Conservation (phyloP, 2,888 invertebrate species). For the Bombylius major region DNA sequence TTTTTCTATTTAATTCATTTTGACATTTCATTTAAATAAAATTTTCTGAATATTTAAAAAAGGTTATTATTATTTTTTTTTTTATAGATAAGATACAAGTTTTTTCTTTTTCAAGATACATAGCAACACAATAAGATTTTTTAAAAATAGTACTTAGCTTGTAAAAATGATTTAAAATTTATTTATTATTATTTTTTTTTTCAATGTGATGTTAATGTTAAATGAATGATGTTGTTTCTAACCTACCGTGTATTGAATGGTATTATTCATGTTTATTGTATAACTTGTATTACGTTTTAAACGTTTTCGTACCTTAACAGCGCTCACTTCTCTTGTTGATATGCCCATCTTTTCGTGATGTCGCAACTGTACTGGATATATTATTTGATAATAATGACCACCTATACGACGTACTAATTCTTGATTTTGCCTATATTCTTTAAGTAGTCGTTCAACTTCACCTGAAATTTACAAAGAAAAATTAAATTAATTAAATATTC, state of each 20-base stretch:
- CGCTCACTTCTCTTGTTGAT: constrained; percentile 81
- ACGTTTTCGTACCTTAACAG: constrained; percentile 64
- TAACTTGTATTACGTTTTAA: constrained; percentile 31
- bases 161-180: no score
- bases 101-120: no score
- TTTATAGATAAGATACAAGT: no score
- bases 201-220: no score
- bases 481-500: neutral
- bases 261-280: constrained; percentile 30
- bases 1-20: no score
- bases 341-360: constrained; percentile 95
- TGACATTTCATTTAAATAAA: no score
- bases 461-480: constrained; percentile 41
- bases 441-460: constrained; percentile 81
- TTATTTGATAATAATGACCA: constrained; percentile 85
- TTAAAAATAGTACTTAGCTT: no score
- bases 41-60: no score
- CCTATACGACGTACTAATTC: constrained; percentile 85
- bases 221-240: constrained; percentile 1
- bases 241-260: constrained; percentile 40
- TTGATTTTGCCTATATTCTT: constrained; percentile 84
- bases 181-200: no score
- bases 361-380: constrained; percentile 85
- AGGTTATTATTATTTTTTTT: no score
- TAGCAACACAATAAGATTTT: no score